These are phyloP conservation scores for Cydia pomonella DNA, from an alignment of 1,140 invertebrate genomes.

Conservation along the genomic window DNA sequence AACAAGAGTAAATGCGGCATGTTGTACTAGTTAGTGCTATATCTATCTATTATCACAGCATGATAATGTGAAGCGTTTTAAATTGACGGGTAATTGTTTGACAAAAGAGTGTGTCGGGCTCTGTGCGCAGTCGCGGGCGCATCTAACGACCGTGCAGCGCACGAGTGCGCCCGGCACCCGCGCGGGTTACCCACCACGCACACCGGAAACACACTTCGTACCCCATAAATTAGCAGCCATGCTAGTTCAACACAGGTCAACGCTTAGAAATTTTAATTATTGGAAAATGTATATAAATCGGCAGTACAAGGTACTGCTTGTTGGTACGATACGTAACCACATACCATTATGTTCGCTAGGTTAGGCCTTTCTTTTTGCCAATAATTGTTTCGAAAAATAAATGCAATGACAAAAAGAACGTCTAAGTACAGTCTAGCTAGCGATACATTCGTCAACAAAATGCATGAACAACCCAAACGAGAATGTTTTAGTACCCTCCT, in stretches of 20 bases:
- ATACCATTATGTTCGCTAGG: too few relatives aligned
- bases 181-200: not conserved
- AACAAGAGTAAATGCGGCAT: not conserved
- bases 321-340: not conserved
- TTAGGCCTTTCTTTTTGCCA: too few relatives aligned
- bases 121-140: slow-evolving; percentile 14
- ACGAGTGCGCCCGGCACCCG: slow-evolving; percentile 27
- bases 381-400: too few relatives aligned
- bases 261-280: slow-evolving; percentile 38
- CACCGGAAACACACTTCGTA: slow-evolving; percentile 38
- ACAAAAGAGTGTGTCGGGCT: slow-evolving; percentile 41
- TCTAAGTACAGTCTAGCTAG: too few relatives aligned
- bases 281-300: not conserved
- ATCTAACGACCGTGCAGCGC: slow-evolving; percentile 18
- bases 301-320: not conserved
- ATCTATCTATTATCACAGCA: slow-evolving; percentile 43
- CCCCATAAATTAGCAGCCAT: slow-evolving; percentile 41
- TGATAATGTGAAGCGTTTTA: slow-evolving; percentile 50
- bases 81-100: slow-evolving; percentile 54
- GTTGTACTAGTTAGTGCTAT: slow-evolving; percentile 32
- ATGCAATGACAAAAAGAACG: too few relatives aligned
- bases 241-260: slow-evolving; percentile 34
- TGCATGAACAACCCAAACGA: too few relatives aligned
- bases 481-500: too few relatives aligned
- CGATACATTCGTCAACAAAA: too few relatives aligned